phyloP scores from a whole-genome alignment of 2,113 vertebrate species.

The Apteryx owenii region DNA sequence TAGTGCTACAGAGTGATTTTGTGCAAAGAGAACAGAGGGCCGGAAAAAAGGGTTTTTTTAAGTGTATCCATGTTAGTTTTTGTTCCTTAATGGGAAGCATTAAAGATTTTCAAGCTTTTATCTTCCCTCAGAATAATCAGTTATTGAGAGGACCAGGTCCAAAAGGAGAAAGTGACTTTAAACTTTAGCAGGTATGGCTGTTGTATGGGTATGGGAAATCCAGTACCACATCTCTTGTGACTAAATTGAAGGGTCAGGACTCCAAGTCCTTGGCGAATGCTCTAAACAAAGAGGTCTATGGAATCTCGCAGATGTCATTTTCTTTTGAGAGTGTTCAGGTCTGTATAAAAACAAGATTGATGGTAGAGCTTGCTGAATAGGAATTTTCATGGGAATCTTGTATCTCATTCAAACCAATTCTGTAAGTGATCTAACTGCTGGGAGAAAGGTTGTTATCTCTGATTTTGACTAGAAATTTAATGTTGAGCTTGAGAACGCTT shows the following conservation, averaged over 20 bases:
- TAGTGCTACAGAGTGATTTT: neutral
- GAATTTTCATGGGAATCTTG: neutral
- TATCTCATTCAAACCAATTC: neutral
- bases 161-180: neutral
- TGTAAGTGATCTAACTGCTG: neutral
- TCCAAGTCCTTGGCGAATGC: accelerated
- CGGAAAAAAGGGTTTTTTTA: accelerated
- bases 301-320: neutral
- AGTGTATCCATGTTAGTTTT: neutral
- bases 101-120: neutral
- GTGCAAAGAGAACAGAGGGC: neutral
- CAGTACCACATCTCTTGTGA: neutral
- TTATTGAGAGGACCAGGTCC: neutral
- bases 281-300: neutral
- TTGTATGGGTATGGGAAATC: neutral
- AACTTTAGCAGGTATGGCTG: neutral
- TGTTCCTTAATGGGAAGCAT: neutral
- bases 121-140: neutral
- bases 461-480: neutral
- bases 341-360: neutral
- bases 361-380: neutral
- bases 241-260: neutral
- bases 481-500: neutral
- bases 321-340: neutral
- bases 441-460: neutral